phyloP scores from a whole-genome alignment of 35 echinoderm and acorn worm species.

The Acanthaster planci region DNA sequence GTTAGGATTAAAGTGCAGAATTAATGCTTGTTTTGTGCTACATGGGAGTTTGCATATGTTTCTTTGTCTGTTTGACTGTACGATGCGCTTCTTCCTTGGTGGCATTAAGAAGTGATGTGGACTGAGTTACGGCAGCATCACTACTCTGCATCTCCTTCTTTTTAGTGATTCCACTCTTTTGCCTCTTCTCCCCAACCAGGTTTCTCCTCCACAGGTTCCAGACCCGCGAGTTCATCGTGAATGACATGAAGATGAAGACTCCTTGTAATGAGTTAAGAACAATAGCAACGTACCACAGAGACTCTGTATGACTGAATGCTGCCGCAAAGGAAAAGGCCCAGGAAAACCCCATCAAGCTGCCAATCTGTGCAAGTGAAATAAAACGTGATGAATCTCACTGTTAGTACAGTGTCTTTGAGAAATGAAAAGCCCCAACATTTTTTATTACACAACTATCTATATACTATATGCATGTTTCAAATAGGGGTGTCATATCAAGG shows the following conservation, averaged over 20 bases:
- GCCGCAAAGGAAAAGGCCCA: slow-evolving; percentile 61
- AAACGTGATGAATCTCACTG: background rate
- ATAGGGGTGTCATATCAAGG: no score
- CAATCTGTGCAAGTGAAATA: slow-evolving; percentile 42
- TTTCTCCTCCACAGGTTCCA: slow-evolving; percentile 44
- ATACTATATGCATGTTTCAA: no score
- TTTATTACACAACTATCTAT: no score
- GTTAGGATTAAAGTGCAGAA: no score
- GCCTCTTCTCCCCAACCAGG: background rate
- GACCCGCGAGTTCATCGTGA: slow-evolving; percentile 61
- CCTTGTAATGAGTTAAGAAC: slow-evolving; percentile 67
- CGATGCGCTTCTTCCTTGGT: no score
- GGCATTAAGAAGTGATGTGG: background rate
- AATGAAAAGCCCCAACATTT: no score
- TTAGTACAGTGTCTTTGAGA: no score
- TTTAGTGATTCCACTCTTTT: background rate
- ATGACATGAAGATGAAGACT: slow-evolving; percentile 59
- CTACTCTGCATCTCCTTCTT: background rate
- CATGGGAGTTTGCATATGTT: no score
- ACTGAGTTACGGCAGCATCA: background rate
- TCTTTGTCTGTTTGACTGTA: no score
- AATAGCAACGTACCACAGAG: slow-evolving; percentile 48
- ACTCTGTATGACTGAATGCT: slow-evolving; percentile 6
- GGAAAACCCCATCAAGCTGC: slow-evolving; percentile 63
- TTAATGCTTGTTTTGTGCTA: no score